A percentile compares a stretch with the other conserved stretches of the same genome.
phyloP scores from a whole-genome alignment of 1,140 invertebrate species.

The Drosophila prosaltans region DNA sequence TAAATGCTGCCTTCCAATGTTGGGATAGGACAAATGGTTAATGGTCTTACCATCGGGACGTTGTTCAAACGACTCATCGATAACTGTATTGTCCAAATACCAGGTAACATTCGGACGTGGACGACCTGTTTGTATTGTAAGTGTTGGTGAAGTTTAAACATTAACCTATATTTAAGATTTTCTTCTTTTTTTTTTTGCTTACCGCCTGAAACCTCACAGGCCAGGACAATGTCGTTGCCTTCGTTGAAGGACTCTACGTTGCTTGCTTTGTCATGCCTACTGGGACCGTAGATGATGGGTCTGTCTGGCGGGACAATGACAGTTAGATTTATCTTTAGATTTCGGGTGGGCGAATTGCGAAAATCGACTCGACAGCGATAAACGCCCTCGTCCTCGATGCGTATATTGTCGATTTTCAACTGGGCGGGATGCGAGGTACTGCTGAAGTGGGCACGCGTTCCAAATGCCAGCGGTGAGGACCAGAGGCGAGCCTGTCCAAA shows the following conservation, averaged over 20 bases:
- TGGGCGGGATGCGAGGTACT: slow-evolving; percentile 88
- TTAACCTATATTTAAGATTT: too few species aligned
- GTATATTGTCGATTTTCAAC: slow-evolving; percentile 89
- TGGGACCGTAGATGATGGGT: slow-evolving; percentile 93
- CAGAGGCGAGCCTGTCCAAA: slow-evolving; percentile 89
- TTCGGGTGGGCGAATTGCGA: slow-evolving; percentile 92
- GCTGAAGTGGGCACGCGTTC: slow-evolving; percentile 89
- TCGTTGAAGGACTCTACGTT: slow-evolving; percentile 94
- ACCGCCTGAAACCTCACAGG: slow-evolving; percentile 95
- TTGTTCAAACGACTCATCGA: slow-evolving; percentile 91
- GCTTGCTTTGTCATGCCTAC: slow-evolving; percentile 90
- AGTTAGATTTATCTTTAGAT: slow-evolving; percentile 93
- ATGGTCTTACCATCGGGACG: slow-evolving; percentile 88
- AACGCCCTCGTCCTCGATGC: slow-evolving; percentile 90
- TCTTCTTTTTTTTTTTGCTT: slow-evolving; percentile 76
- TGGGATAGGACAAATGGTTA: slow-evolving; percentile 90
- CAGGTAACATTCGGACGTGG: slow-evolving; percentile 91
- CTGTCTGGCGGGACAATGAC: slow-evolving; percentile 93
- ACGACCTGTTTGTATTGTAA: slow-evolving; percentile 85
- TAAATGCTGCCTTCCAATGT: slow-evolving; percentile 90
- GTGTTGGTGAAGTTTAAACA: neutral
- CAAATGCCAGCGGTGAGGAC: slow-evolving; percentile 91
- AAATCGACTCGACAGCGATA: slow-evolving; percentile 95
- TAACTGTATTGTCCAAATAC: slow-evolving; percentile 92
- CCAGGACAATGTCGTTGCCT: slow-evolving; percentile 91